Conservation (phyloP, 1,140 invertebrate species). For the Lucilia sericata region DNA sequence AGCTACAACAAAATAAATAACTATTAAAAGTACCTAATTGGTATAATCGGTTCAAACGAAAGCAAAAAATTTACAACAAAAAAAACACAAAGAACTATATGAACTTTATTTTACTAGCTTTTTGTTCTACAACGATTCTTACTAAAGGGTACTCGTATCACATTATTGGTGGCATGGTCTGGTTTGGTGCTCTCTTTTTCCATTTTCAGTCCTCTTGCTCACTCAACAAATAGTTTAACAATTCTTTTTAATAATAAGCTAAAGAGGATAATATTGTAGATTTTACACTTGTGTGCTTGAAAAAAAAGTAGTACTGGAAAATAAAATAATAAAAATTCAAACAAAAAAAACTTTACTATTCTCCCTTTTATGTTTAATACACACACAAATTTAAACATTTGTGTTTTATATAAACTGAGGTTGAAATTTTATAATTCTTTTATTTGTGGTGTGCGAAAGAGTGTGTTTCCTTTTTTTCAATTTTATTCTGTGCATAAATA, state of each 20-base stretch:
- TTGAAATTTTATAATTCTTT: too few species aligned
- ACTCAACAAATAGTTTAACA: constrained; percentile 27
- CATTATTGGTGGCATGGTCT: background rate
- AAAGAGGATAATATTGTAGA: constrained; percentile 29
- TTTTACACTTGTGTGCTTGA: constrained; percentile 20
- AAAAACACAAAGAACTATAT: background rate
- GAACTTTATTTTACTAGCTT: constrained; percentile 4
- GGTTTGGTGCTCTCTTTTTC: background rate
- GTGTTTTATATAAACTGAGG: too few species aligned
- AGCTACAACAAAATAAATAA: background rate
- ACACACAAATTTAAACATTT: too few species aligned
- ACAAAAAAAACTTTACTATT: constrained; percentile 4
- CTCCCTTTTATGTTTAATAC: background rate
- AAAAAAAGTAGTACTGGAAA: background rate
- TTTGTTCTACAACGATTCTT: background rate
- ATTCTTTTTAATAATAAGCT: constrained; percentile 34
- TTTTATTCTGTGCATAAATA: background rate
- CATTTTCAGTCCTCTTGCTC: background rate
- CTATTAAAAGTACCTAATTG: constrained; percentile 13
- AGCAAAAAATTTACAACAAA: background rate
- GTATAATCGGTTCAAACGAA: background rate
- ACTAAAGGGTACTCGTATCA: background rate
- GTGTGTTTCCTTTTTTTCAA: background rate
- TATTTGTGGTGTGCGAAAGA: background rate
- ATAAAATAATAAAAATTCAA: background rate